Conservation (phyloP, 2,888 invertebrate species). For the Drosophila quinaria region DNA sequence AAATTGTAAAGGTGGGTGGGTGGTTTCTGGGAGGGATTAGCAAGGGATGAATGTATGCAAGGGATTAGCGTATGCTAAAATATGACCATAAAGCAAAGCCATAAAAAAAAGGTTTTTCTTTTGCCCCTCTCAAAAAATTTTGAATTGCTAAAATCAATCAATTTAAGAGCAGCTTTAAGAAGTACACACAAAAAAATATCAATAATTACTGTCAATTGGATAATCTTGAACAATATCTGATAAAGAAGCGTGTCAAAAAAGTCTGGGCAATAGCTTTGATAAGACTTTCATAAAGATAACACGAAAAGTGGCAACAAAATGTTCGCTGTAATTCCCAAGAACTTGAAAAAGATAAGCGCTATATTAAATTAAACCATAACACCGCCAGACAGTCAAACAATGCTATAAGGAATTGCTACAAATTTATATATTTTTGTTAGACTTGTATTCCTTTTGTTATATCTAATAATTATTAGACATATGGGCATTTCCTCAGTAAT, state of each 20-base stretch:
- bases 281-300: conserved; percentile 1
- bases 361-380: conserved; percentile 6
- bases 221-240: conserved; percentile 15
- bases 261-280: neutral
- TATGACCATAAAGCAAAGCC: conserved; percentile 11
- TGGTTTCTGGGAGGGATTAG: conserved; percentile 27
- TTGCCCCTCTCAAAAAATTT: conserved; percentile 1
- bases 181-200: neutral
- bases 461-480: too few relatives aligned
- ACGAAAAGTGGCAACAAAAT: neutral
- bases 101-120: conserved; percentile 28
- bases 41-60: conserved; percentile 20
- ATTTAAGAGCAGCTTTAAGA: neutral
- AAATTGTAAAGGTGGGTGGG: conserved; percentile 94
- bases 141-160: conserved; percentile 25
- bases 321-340: conserved; percentile 12
- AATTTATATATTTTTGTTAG: neutral
- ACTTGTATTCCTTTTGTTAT: neutral
- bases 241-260: neutral
- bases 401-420: neutral
- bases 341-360: conserved; percentile 9
- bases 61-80: conserved; percentile 43
- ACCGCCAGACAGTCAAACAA: neutral
- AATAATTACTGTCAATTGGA: conserved; percentile 8
- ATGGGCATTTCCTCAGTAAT: too few relatives aligned